Conservation (phyloP, 1,140 invertebrate species). For the Atta colombica region DNA sequence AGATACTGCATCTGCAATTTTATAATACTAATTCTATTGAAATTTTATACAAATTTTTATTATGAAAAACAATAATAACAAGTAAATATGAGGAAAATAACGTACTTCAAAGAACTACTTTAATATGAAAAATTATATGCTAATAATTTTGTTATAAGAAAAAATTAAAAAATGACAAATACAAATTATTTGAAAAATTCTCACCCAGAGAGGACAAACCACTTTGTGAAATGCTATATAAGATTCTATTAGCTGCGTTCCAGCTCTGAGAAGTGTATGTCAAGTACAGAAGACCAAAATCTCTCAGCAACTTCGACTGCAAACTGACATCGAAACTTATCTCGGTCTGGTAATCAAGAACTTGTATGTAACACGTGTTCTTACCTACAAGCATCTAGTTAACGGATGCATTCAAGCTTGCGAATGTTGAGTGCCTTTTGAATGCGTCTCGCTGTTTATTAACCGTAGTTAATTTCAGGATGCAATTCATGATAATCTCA, state of each 20-base stretch:
- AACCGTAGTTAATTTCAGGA: constrained; percentile 30
- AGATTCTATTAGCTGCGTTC: constrained; percentile 60
- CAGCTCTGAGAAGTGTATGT: constrained; percentile 50
- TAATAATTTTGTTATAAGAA: neutral
- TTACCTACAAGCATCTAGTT: constrained; percentile 63
- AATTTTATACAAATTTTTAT: neutral
- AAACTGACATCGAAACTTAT: constrained; percentile 57
- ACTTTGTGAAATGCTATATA: neutral
- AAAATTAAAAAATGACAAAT: neutral
- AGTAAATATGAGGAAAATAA: neutral
- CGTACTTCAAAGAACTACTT: neutral
- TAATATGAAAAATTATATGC: neutral
- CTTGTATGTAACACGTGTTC: constrained; percentile 57
- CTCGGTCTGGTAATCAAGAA: constrained; percentile 37
- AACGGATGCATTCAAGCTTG: constrained; percentile 51
- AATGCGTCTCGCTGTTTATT: constrained; percentile 39
- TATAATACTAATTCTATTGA: neutral
- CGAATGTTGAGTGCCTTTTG: constrained; percentile 34
- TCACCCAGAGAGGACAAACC: neutral
- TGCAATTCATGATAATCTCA: constrained; percentile 22
- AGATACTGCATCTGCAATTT: neutral
- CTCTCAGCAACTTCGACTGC: constrained; percentile 53
- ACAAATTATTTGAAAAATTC: neutral
- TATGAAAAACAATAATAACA: neutral
- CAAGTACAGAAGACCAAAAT: constrained; percentile 55